These are phyloP conservation scores for Hippocampus abdominalis DNA, from an alignment of 2,113 vertebrate genomes.

Conservation along the genomic window DNA sequence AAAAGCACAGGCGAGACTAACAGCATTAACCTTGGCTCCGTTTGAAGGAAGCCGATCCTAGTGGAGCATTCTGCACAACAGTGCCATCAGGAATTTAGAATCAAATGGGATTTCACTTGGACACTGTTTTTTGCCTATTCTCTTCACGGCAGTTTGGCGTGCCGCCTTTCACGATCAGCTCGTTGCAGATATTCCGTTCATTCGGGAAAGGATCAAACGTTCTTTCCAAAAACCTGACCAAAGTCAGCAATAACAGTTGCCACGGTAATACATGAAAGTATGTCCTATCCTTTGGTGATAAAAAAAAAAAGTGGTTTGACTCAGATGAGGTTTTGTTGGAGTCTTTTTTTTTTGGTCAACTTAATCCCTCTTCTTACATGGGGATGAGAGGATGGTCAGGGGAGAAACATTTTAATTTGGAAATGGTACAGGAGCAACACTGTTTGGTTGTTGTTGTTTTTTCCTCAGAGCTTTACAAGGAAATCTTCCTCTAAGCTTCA, in stretches of 20 bases:
- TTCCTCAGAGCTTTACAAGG: slow-evolving; percentile 61
- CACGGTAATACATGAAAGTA: neutral
- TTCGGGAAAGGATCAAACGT: neutral
- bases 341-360: slow-evolving; percentile 37
- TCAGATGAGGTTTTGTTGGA: slow-evolving; percentile 48
- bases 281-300: slow-evolving; percentile 25
- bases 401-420: slow-evolving; percentile 73
- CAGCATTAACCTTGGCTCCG: slow-evolving; percentile 6
- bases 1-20: slow-evolving; percentile 5
- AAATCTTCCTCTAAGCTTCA: slow-evolving; percentile 75
- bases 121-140: neutral
- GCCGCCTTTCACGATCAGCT: no score
- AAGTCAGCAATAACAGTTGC: neutral
- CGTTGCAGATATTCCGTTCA: neutral
- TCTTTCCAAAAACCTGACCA: neutral
- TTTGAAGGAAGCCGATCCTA: slow-evolving; percentile 2
- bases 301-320: slow-evolving; percentile 15
- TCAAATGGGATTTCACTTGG: neutral
- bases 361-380: slow-evolving; percentile 64
- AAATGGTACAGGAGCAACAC: slow-evolving; percentile 63
- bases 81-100: neutral
- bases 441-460: slow-evolving; percentile 67
- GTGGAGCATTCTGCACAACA: slow-evolving; percentile 1
- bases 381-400: slow-evolving; percentile 56
- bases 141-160: no score